Conservation (phyloP, 2,113 vertebrate genomes). For the Lipophrys pholis region DNA sequence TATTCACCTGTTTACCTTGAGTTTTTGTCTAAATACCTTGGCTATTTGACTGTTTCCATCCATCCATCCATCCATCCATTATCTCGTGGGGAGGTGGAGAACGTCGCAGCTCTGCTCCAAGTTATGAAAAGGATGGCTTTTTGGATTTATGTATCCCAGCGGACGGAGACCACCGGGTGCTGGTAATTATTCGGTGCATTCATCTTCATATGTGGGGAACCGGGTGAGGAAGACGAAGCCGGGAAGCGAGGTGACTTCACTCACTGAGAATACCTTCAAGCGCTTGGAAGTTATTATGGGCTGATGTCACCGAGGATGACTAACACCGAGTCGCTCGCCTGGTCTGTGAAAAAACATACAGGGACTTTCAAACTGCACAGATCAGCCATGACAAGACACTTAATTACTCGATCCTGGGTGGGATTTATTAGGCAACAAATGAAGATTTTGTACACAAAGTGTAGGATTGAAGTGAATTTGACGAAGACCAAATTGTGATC, state of each 20-base stretch:
- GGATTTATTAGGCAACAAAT: no score
- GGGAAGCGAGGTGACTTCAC: constrained; percentile 67
- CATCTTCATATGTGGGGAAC: not conserved
- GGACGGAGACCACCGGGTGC: not conserved
- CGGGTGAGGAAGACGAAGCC: constrained; percentile 28
- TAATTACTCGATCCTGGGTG: no score
- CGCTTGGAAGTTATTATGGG: constrained; percentile 16
- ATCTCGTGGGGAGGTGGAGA: no score
- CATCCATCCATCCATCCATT: no score
- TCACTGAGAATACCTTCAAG: constrained; percentile 37
- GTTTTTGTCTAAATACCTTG: no score
- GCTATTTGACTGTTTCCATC: no score
- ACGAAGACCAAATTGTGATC: no score
- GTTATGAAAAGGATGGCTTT: not conserved
- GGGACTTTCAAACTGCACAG: not conserved
- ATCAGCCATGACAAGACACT: no score
- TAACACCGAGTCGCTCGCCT: constrained; percentile 28
- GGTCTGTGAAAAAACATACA: constrained; percentile 10
- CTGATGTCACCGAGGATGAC: constrained; percentile 63
- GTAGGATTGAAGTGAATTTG: no score
- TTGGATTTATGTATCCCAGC: not conserved
- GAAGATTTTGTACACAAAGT: no score
- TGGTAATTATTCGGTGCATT: not conserved
- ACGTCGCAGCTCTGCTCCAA: not conserved
- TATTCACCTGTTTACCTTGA: no score